phyloP scores from a whole-genome alignment of 2,113 vertebrate genomes.

The zebrafish (Danio rerio) region DNA sequence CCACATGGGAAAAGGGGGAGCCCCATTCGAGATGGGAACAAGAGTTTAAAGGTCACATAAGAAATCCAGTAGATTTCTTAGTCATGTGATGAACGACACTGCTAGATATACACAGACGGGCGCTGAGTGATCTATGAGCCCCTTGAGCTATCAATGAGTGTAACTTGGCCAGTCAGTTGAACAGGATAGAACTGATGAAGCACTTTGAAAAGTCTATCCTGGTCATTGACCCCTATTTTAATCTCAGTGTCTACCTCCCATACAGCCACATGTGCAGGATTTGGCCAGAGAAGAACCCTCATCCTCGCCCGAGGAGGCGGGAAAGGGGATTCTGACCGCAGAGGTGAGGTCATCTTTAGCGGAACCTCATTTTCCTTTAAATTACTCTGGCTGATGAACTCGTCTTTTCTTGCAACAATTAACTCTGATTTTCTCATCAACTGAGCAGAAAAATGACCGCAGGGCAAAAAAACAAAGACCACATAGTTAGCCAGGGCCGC shows the following conservation, averaged over 20 bases:
- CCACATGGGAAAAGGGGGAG: slow-evolving; percentile 38
- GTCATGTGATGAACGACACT: slow-evolving; percentile 35
- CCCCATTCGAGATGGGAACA: slow-evolving; percentile 11
- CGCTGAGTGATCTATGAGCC: slow-evolving; percentile 30
- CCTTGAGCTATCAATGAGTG: slow-evolving; percentile 48
- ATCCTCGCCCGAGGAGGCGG: slow-evolving; percentile 68
- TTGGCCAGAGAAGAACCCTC: slow-evolving; percentile 75
- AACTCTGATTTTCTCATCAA: slow-evolving; percentile 78
- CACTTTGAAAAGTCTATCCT: slow-evolving; percentile 58
- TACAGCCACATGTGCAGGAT: slow-evolving; percentile 67
- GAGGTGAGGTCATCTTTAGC: slow-evolving; percentile 73
- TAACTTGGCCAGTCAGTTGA: slow-evolving; percentile 43
- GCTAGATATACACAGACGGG: slow-evolving; percentile 18
- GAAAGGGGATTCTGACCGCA: slow-evolving; percentile 64
- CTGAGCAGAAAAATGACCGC: slow-evolving; percentile 62
- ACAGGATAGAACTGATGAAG: slow-evolving; percentile 43
- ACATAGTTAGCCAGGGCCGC: slow-evolving; percentile 57
- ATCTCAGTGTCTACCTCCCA: slow-evolving; percentile 50
- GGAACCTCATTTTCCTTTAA: slow-evolving; percentile 78
- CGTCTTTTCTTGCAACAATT: slow-evolving; percentile 80
- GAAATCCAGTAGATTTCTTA: slow-evolving; percentile 44
- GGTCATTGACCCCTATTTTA: slow-evolving; percentile 55
- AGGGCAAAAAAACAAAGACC: slow-evolving; percentile 64
- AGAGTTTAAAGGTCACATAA: slow-evolving; percentile 41
- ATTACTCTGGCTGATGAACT: slow-evolving; percentile 78